Percentiles rank a stretch among this genome's conserved stretches.
phyloP scores from a whole-genome alignment of 2,113 vertebrate genomes.

The Toxostoma redivivum region DNA sequence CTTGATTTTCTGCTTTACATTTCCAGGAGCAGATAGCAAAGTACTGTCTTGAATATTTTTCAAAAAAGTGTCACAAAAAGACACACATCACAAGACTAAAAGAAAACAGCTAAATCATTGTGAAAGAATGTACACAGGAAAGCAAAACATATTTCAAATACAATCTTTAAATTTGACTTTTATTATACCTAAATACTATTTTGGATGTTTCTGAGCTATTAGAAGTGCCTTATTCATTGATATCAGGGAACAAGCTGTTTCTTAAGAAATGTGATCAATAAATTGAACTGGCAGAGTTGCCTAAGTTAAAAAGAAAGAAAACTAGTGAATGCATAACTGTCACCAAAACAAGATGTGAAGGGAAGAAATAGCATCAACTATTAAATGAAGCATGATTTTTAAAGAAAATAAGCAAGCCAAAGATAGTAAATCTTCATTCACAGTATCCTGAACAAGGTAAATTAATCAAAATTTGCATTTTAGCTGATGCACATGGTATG shows the following conservation, averaged over 20 bases:
- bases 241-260: neutral
- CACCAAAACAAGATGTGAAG: neutral
- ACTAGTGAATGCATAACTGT: neutral
- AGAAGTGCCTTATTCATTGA: neutral
- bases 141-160: neutral
- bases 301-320: neutral
- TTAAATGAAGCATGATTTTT: neutral
- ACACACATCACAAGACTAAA: neutral
- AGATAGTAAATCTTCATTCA: neutral
- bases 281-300: neutral
- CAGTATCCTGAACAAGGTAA: neutral
- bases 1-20: neutral
- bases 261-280: neutral
- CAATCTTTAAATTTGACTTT: neutral
- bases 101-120: neutral
- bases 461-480: neutral
- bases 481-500: neutral
- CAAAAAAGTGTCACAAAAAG: neutral
- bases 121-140: neutral
- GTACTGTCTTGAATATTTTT: neutral
- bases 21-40: neutral
- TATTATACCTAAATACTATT: neutral
- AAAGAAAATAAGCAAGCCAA: neutral
- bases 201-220: neutral
- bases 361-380: neutral